Conservation (phyloP, 2,797 vertebrate species). For the Oryzias sinensis region DNA sequence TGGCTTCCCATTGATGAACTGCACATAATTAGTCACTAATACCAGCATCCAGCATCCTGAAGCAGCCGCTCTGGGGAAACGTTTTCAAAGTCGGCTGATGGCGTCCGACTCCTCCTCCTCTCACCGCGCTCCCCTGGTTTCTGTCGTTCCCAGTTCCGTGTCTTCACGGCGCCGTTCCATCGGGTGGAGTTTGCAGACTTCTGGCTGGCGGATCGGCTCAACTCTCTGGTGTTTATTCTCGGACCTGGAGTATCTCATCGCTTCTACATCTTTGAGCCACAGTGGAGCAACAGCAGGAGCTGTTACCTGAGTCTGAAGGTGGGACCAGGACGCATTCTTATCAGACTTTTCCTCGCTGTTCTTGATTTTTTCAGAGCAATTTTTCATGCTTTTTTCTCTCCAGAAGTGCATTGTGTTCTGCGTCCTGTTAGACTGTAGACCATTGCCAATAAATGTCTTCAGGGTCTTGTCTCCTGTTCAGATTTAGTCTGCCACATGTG, state of each 20-base stretch:
- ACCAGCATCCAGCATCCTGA: background rate
- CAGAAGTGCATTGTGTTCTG: no score
- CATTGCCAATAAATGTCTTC: no score
- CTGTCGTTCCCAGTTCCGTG: conserved; percentile 84
- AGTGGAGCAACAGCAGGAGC: conserved; percentile 84
- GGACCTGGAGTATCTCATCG: conserved; percentile 98
- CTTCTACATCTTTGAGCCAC: conserved; percentile 95
- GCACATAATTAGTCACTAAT: conserved; percentile 31
- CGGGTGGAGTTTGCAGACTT: conserved; percentile 98
- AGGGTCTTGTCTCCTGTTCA: no score
- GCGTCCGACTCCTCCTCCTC: conserved; percentile 60
- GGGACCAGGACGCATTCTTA: background rate
- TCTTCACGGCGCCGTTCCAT: conserved; percentile 97
- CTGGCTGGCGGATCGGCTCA: conserved; percentile 99
- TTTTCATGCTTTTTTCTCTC: no score
- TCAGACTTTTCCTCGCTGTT: background rate
- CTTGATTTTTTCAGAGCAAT: background rate
- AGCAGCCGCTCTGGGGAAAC: no score
- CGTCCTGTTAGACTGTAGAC: no score
- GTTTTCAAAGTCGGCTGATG: no score
- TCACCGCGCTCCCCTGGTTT: conserved; percentile 79
- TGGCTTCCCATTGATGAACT: conserved; percentile 11
- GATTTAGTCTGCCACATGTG: no score
- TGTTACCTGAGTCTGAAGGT: conserved; percentile 77
- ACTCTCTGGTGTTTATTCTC: conserved; percentile 91